Evolutionary conservation across 1,140 invertebrate genomes (phyloP), one percentile per base, ranked within the genome.

Genomic region (Bombus terrestris): DNA sequence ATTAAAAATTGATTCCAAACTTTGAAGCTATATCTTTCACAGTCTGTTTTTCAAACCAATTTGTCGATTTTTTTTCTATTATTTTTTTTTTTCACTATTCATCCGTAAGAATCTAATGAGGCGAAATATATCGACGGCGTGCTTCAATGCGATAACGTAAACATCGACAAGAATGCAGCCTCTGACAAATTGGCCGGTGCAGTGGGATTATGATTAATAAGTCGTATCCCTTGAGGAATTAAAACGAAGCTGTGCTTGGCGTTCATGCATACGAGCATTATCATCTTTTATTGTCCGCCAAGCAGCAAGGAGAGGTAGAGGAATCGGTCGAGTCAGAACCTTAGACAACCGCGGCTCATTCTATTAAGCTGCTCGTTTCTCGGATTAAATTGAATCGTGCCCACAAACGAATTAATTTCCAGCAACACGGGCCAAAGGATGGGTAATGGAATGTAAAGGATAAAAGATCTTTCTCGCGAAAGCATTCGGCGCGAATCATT

Each of bases 371-470:
- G 25, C 68, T 53, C 80, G 72, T 64, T 62, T 64, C 74, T 80
- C 78, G 77, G 80, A 87, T 89, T 83, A 84, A 90, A 89, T 89
- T 86, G 77, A 89, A 89, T 89, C 77, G 71, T 62, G n/a, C 72
- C 75, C 76, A 71, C 85, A 69, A 81, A 77, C 73, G 62, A 86
- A 90, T 90, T 89, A 86, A 90, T 89, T 89, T 81, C 47, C 85
- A 32, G n/a, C 64, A 43, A 66, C 71, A 59, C 47, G 66, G 39
- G 15, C 35, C 75, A 62, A 78, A 18, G 28, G 35, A 69, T 4
- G 43, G 37, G 9, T 32, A n/a, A 83, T 47, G 39, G 59, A 43
- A 71, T 77, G 57, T 35, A 83, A 77, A 64, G 47, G 72, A n/a
- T 41, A 72, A 88, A 78, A 74, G 37, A 43, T 64, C 39, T 28